A percentile compares a stretch with the other conserved stretches of the same genome.
These are phyloP conservation scores for Esox niger DNA, from an alignment of 2,113 vertebrate species.

Conservation along the genomic window DNA sequence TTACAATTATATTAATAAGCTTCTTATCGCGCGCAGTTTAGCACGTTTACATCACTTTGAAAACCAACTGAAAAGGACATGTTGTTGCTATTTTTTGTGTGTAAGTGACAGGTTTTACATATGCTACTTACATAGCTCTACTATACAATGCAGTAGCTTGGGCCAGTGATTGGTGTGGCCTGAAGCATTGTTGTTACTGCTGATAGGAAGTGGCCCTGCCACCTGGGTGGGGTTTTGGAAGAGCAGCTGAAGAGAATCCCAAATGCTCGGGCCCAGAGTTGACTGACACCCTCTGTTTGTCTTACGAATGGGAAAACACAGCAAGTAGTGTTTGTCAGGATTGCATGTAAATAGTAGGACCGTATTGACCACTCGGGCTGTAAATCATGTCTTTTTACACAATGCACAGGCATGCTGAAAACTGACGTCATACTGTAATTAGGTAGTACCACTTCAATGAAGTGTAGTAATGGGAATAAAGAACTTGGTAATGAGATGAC, in stretches of 20 bases:
- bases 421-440: neutral
- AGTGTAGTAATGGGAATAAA: conserved; percentile 1
- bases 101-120: conserved; percentile 25
- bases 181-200: conserved; percentile 61
- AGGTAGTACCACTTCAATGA: neutral
- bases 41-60: neutral
- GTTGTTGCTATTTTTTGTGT: neutral
- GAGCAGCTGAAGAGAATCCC: conserved; percentile 69
- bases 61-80: neutral
- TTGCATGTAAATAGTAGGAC: conserved; percentile 9
- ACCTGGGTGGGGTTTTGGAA: conserved; percentile 64
- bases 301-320: conserved; percentile 16
- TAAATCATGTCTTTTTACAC: conserved; percentile 37
- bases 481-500: neutral
- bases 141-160: conserved; percentile 36
- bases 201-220: conserved; percentile 57
- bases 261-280: conserved; percentile 33
- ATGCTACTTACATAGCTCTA: conserved; percentile 36
- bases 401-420: conserved; percentile 17
- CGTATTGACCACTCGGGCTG: conserved; percentile 13
- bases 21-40: neutral
- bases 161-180: conserved; percentile 55
- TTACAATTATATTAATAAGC: neutral
- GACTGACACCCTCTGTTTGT: conserved; percentile 28
- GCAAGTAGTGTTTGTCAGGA: conserved; percentile 10